Conservation (phyloP, 2,113 vertebrate species). For the Archocentrus centrarchus region DNA sequence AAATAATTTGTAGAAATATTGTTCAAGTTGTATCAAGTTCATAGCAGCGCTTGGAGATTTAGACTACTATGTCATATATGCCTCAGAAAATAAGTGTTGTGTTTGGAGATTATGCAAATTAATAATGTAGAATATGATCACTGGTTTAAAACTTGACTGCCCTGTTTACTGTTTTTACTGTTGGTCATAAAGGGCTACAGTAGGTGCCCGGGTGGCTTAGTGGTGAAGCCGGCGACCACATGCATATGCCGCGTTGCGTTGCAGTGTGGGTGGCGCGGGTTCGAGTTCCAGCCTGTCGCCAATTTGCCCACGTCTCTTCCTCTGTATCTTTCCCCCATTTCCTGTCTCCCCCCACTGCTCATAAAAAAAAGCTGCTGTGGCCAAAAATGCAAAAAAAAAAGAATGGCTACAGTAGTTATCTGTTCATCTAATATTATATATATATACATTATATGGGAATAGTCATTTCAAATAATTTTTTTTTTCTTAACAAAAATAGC, state of each 20-base stretch:
- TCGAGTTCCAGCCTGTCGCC: too few species aligned
- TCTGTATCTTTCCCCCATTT: too few species aligned
- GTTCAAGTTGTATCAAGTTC: conserved; percentile 32
- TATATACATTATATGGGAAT: not conserved
- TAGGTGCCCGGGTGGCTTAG: too few species aligned
- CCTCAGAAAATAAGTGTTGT: conserved; percentile 37
- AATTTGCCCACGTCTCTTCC: too few species aligned
- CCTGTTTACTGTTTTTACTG: not conserved
- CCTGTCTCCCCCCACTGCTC: too few species aligned
- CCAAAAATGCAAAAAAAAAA: too few species aligned
- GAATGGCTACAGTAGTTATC: too few species aligned
- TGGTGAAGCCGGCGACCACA: too few species aligned
- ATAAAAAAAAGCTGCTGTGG: too few species aligned
- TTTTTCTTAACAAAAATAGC: not conserved
- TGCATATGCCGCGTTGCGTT: too few species aligned
- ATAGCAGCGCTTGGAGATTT: conserved; percentile 5
- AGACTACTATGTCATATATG: conserved; percentile 19
- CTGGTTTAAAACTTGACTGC: conserved; percentile 14
- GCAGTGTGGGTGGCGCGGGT: too few species aligned
- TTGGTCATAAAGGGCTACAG: not conserved
- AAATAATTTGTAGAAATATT: not conserved
- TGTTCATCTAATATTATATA: not conserved
- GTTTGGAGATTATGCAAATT: conserved; percentile 39
- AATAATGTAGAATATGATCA: conserved; percentile 37
- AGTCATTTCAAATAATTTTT: not conserved